Evolutionary conservation across 2,113 vertebrate genomes (phyloP).

Genomic region (Xerus inauris): DNA sequence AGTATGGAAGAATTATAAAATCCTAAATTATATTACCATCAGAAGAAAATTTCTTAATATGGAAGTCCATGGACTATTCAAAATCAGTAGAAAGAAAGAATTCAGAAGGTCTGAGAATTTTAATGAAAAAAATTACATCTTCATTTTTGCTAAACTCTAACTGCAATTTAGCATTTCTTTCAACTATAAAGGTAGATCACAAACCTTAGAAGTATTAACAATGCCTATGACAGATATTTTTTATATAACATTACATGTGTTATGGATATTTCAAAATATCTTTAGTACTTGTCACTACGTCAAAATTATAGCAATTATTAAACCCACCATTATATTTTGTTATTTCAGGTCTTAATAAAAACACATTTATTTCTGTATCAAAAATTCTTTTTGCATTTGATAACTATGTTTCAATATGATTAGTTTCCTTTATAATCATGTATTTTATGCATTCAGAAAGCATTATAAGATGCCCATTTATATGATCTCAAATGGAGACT

Average conservation of each 20-base stretch:
- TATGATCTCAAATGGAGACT: neutral
- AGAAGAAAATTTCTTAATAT: neutral
- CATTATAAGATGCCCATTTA: neutral
- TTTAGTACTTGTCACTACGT: neutral
- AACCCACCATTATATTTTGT: neutral
- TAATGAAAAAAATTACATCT: neutral
- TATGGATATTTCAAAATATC: neutral
- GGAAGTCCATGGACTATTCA: neutral
- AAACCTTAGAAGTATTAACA: neutral
- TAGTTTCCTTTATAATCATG: neutral
- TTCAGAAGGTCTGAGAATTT: neutral
- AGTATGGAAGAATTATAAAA: neutral
- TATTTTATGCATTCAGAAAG: neutral
- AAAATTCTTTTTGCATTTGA: neutral
- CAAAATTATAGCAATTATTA: constrained; percentile 38
- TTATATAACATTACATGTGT: neutral
- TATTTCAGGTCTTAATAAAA: neutral
- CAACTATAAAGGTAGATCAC: neutral
- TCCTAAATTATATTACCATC: neutral
- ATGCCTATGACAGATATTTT: neutral
- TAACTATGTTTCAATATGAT: neutral
- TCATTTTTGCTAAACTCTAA: neutral
- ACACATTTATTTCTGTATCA: neutral
- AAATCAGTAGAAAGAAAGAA: neutral
- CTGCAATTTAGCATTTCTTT: constrained; percentile 1